phyloP scores from a whole-genome alignment of 2,113 vertebrate species.

The Coptodon bakossiorum region DNA sequence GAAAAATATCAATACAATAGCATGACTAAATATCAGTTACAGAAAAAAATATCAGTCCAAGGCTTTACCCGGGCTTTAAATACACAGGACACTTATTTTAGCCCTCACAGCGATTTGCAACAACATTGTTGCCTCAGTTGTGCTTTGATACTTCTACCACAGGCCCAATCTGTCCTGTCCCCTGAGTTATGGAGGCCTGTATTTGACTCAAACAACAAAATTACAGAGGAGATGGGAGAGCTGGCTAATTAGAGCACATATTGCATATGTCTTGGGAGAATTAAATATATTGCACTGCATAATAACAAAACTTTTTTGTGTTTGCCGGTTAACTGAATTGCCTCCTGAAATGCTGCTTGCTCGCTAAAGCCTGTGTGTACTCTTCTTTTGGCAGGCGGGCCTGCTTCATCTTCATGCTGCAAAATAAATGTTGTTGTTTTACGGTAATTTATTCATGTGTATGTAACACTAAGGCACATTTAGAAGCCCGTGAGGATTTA shows the following conservation, averaged over 20 bases:
- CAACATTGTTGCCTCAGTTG: background rate
- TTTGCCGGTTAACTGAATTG: background rate
- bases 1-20: background rate
- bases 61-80: background rate
- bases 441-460: background rate
- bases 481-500: background rate
- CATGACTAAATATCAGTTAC: background rate
- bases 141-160: slow-evolving; percentile 9
- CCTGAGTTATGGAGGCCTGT: slow-evolving; percentile 4
- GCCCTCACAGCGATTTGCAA: background rate
- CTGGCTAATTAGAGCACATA: slow-evolving; percentile 34
- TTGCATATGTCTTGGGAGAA: slow-evolving; percentile 21
- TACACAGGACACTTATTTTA: background rate
- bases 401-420: background rate
- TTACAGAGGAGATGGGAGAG: background rate
- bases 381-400: background rate
- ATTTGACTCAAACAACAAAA: slow-evolving; percentile 33
- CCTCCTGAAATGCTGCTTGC: background rate
- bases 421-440: background rate
- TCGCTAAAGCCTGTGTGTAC: background rate
- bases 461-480: background rate
- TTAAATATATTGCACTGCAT: background rate
- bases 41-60: background rate
- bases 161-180: background rate
- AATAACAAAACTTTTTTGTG: slow-evolving; percentile 14